Evolutionary conservation across 2,797 vertebrate species (phyloP).

Genomic region (Tympanoctomys barrerae): DNA sequence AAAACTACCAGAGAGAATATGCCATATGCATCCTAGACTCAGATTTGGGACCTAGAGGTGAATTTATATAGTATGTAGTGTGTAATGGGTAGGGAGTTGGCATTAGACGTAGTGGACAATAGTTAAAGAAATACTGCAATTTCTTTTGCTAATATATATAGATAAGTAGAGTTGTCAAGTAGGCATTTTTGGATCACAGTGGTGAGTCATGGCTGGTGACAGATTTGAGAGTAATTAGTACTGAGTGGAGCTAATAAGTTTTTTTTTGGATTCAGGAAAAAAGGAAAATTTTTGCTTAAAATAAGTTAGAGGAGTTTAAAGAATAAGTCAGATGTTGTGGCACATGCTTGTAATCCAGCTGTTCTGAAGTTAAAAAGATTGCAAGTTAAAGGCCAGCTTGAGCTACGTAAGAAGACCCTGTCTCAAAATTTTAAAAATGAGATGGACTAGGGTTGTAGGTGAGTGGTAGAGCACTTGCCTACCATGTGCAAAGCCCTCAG

Average conservation of each 20-base stretch:
- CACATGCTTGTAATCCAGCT: not conserved
- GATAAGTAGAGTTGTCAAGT: not conserved
- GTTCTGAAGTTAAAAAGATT: not conserved
- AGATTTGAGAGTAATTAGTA: slow-evolving; percentile 12
- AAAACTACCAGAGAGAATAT: slow-evolving; percentile 29
- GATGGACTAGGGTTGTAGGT: not conserved
- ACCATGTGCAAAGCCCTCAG: not conserved
- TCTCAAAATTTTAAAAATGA: not conserved
- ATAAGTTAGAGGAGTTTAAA: slow-evolving; percentile 4
- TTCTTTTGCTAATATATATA: not conserved
- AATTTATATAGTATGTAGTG: not conserved
- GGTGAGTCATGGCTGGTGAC: not conserved
- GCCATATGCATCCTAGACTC: not conserved
- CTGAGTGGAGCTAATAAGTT: not conserved
- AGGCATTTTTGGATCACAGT: slow-evolving; percentile 27
- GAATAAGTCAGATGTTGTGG: not conserved
- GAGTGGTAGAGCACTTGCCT: not conserved
- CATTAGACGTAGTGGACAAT: not conserved
- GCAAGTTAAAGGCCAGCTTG: not conserved
- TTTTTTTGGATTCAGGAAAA: slow-evolving; percentile 23
- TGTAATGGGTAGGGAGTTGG: not conserved
- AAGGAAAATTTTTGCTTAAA: slow-evolving; percentile 41
- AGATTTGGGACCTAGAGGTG: not conserved
- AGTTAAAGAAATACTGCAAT: slow-evolving; percentile 5
- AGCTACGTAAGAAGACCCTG: not conserved